Base-by-base conservation (phyloP, 1,140 invertebrate genomes). In the Drosophila persimilis region DNA sequence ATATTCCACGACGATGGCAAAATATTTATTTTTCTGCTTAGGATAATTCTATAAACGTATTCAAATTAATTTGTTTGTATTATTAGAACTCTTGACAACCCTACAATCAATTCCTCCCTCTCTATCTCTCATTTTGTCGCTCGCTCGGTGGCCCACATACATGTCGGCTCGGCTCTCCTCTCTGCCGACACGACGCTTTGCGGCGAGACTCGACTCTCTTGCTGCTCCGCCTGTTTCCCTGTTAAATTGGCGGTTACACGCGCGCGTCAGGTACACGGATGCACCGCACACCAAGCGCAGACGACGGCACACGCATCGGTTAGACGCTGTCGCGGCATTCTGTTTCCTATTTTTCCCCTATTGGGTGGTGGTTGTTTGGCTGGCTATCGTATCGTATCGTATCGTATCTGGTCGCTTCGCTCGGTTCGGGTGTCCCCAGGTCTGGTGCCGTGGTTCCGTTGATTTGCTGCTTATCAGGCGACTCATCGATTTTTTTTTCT, bases 231-330 rank as follows among this genome's bases (percentile, higher is more conserved):
- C 69, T 90, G 89, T 67, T 86, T 73, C 89, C 89, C 89, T 90
- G 89, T 88, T 90, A 90, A 80, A 88, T 90, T 90, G 89, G 89
- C 89, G 89, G 89, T 90, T 89, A 90, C 86, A 90, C 86, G 81
- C 80, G 86, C 80, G 80, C 83, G 83, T 88, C 83, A 88, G 81
- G 83, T 88, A 86, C 67, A 61, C 59, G 51, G 52, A 62, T 62
- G 50, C 65, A 43, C 31, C 44, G 45, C 24, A 52, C 26, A 41
- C 24, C 24, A 26, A 24, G n/a, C 47, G 54, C 41, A 48, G 62
- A 52, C 50, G 53, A 39, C 60, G 60, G 63, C 66, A 60, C 47
- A 72, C 43, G 48, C 52, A 45, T 53, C 52, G 55, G 56, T 46
- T 22, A 43, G 52, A 15, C 60, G 43, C 48, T 51, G n/a, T 51